Evolutionary conservation across 2,888 invertebrate species (phyloP).

Genomic region (Ornithoptera priamus): DNA sequence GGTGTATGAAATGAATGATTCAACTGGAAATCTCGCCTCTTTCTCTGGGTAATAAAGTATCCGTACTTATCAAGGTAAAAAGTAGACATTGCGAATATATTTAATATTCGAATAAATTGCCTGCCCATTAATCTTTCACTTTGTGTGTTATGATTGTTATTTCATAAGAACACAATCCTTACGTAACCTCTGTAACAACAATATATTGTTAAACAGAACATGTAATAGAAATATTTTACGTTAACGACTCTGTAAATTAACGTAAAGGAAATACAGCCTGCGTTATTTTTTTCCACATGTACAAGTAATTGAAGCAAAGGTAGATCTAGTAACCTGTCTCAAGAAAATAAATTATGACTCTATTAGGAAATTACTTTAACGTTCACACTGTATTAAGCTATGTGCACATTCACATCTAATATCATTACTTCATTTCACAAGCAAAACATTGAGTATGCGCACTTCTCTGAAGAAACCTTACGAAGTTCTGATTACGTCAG

Average conservation of each 20-base stretch:
- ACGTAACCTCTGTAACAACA: not conserved
- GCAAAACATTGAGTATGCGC: not conserved
- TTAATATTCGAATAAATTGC: not conserved
- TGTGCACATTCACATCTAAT: not conserved
- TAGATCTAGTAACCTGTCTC: slow-evolving; percentile 16
- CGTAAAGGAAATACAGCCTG: slow-evolving; percentile 8
- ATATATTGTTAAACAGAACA: slow-evolving; percentile 17
- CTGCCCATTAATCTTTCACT: not conserved
- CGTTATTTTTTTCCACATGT: not conserved
- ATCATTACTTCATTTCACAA: not conserved
- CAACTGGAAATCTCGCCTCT: too few species aligned
- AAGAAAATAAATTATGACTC: slow-evolving; percentile 19
- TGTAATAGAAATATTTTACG: slow-evolving; percentile 5
- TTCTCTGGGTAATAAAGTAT: too few species aligned
- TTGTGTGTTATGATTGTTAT: not conserved
- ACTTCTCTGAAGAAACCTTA: not conserved
- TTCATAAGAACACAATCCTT: not conserved
- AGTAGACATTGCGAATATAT: not conserved
- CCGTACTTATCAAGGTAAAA: too few species aligned
- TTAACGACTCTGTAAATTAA: slow-evolving; percentile 1
- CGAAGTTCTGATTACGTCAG: too few species aligned
- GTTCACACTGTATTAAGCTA: slow-evolving; percentile 3
- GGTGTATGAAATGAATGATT: too few species aligned
- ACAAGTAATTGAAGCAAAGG: slow-evolving; percentile 6
- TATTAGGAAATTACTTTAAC: slow-evolving; percentile 17